A percentile compares a stretch with the other conserved stretches of the same genome.
These are phyloP conservation scores for Typhlichthys eigenmanni DNA, from an alignment of 2,797 vertebrate genomes.

Conservation along the genomic window DNA sequence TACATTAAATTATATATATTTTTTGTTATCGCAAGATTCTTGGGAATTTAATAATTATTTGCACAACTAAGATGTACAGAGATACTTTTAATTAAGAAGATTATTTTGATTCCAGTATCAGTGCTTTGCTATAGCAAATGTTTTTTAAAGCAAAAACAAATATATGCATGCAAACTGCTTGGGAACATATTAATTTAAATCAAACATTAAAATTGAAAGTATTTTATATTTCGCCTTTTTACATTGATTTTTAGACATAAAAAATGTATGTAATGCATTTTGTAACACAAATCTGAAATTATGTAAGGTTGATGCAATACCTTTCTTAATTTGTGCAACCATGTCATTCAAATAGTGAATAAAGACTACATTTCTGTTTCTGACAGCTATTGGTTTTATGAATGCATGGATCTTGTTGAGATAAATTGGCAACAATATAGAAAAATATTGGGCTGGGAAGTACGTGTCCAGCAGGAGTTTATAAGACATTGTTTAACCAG, in stretches of 20 bases:
- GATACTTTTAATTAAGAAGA: slow-evolving; percentile 42
- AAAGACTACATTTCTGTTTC: no score
- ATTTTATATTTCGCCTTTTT: slow-evolving; percentile 46
- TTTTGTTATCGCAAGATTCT: slow-evolving; percentile 1
- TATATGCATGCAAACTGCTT: slow-evolving; percentile 46
- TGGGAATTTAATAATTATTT: slow-evolving; percentile 36
- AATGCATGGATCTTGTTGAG: no score
- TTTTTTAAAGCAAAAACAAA: slow-evolving; percentile 26
- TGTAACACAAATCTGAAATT: slow-evolving; percentile 40
- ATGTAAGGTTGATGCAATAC: slow-evolving; percentile 27
- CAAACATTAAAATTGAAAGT: slow-evolving; percentile 34
- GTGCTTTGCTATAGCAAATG: slow-evolving; percentile 6
- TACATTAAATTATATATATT: slow-evolving; percentile 58
- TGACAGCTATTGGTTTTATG: no score
- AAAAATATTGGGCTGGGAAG: no score
- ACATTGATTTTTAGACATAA: slow-evolving; percentile 35
- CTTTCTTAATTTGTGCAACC: neutral
- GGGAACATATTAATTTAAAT: slow-evolving; percentile 21
- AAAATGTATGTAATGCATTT: slow-evolving; percentile 33
- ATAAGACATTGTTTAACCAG: no score
- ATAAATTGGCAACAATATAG: no score
- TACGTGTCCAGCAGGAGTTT: no score
- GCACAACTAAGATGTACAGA: slow-evolving; percentile 46
- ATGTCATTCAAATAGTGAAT: neutral
- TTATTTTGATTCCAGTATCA: slow-evolving; percentile 25